Evolutionary conservation across 2,888 invertebrate genomes (phyloP).

Genomic region (Toxonevra muliebris): DNA sequence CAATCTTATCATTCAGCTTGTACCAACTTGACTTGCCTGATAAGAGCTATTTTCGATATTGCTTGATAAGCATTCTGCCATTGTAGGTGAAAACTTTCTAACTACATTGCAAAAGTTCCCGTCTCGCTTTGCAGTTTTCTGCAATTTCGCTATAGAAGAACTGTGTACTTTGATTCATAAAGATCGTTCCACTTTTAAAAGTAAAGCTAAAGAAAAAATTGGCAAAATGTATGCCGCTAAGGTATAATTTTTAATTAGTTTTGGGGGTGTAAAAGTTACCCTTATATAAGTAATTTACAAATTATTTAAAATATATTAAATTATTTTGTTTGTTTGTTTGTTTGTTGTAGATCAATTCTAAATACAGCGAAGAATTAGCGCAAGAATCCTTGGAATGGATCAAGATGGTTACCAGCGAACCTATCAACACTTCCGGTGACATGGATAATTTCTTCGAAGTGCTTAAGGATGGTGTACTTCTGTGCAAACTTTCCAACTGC

Average conservation of each 20-base stretch:
- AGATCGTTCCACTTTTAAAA: not conserved
- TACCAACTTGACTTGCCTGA: not conserved
- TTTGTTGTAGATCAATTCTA: slow-evolving; percentile 91
- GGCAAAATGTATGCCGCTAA: slow-evolving; percentile 37
- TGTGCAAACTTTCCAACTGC: slow-evolving; percentile 90
- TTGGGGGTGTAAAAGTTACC: not conserved
- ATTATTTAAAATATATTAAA: slow-evolving; percentile 4
- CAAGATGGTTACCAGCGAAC: slow-evolving; percentile 83
- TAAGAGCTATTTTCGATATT: not conserved
- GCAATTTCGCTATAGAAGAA: not conserved
- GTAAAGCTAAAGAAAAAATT: too few relatives aligned
- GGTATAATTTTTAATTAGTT: slow-evolving; percentile 24
- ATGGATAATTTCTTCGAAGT: slow-evolving; percentile 94
- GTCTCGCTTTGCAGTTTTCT: too few relatives aligned
- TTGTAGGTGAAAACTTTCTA: not conserved
- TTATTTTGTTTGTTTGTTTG: slow-evolving; percentile 42
- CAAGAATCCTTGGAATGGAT: slow-evolving; percentile 95
- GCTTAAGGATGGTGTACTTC: slow-evolving; percentile 87
- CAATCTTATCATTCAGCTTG: not conserved
- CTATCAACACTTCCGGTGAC: slow-evolving; percentile 86
- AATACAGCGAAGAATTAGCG: slow-evolving; percentile 95
- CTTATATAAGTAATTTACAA: slow-evolving; percentile 7
- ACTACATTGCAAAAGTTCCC: not conserved
- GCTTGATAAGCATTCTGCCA: not conserved
- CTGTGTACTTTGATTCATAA: not conserved